A percentile compares a stretch with the other conserved stretches of the same genome.
Conservation (phyloP, 2,797 vertebrate genomes). For the Apogon hyalosoma region DNA sequence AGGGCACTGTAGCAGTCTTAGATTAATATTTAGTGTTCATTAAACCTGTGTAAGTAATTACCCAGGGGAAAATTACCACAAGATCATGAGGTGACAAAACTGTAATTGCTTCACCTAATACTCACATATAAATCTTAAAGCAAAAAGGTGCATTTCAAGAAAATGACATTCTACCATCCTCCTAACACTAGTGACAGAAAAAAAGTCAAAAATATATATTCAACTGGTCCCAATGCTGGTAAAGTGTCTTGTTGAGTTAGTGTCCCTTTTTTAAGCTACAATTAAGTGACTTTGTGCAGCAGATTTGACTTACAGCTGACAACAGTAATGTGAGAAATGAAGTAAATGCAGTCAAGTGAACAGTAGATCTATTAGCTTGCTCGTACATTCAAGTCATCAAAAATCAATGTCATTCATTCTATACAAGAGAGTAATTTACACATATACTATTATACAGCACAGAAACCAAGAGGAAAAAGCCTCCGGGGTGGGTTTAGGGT, state of each 20-base stretch:
- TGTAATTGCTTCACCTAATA: conserved; percentile 26
- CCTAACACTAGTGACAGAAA: conserved; percentile 40
- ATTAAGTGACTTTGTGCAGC: conserved; percentile 60
- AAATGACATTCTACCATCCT: conserved; percentile 21
- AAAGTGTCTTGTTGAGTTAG: conserved; percentile 61
- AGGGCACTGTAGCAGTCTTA: background rate
- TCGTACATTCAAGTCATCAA: conserved; percentile 76
- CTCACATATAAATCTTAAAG: conserved; percentile 11
- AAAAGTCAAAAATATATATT: conserved; percentile 8
- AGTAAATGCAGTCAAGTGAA: conserved; percentile 30
- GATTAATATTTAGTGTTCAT: background rate
- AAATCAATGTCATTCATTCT: conserved; percentile 72
- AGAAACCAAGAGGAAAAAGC: conserved; percentile 56
- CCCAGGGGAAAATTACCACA: background rate
- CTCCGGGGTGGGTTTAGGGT: conserved; percentile 34
- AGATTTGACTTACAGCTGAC: conserved; percentile 37
- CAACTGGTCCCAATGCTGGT: conserved; percentile 59
- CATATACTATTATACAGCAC: conserved; percentile 71
- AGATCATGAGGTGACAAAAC: conserved; percentile 2
- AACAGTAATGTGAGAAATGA: conserved; percentile 6
- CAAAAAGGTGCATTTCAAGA: conserved; percentile 35
- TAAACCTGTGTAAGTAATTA: conserved; percentile 1
- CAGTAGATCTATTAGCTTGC: conserved; percentile 52
- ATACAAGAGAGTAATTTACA: conserved; percentile 79
- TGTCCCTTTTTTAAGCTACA: conserved; percentile 72